These are phyloP conservation scores for Delphinapterus leucas DNA, from an alignment of 2,113 vertebrate genomes.

Conservation along the genomic window DNA sequence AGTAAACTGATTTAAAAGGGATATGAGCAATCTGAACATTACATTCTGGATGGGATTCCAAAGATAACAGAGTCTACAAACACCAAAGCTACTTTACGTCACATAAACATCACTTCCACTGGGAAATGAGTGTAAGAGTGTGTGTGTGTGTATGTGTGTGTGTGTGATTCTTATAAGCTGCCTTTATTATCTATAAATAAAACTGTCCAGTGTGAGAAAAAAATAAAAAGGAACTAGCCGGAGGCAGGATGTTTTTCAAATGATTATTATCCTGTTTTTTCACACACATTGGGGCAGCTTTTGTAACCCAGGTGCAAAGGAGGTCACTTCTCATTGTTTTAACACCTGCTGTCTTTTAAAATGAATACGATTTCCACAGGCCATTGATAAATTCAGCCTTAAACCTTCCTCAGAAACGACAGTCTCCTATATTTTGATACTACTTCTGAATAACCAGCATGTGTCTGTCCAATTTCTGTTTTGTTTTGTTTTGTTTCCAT, in stretches of 20 bases:
- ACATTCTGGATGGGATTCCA: background rate
- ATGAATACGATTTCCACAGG: conserved; percentile 47
- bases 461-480: conserved; percentile 49
- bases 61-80: background rate
- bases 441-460: conserved; percentile 59
- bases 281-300: conserved; percentile 78
- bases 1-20: background rate
- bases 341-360: conserved; percentile 84
- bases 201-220: conserved; percentile 78
- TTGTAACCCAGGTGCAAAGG: conserved; percentile 81
- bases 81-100: conserved; percentile 8
- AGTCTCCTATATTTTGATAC: conserved; percentile 45
- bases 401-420: conserved; percentile 30
- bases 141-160: background rate
- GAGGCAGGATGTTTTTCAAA: conserved; percentile 84
- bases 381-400: conserved; percentile 79
- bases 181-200: conserved; percentile 84
- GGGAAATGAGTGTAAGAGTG: conserved; percentile 72
- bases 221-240: conserved; percentile 70
- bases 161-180: background rate
- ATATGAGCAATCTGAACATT: background rate
- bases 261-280: conserved; percentile 83
- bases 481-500: conserved; percentile 67
- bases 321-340: conserved; percentile 82
- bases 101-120: conserved; percentile 69